Evolutionary conservation across 2,113 vertebrate species (phyloP).

Genomic region (Vulpes ferrilata): DNA sequence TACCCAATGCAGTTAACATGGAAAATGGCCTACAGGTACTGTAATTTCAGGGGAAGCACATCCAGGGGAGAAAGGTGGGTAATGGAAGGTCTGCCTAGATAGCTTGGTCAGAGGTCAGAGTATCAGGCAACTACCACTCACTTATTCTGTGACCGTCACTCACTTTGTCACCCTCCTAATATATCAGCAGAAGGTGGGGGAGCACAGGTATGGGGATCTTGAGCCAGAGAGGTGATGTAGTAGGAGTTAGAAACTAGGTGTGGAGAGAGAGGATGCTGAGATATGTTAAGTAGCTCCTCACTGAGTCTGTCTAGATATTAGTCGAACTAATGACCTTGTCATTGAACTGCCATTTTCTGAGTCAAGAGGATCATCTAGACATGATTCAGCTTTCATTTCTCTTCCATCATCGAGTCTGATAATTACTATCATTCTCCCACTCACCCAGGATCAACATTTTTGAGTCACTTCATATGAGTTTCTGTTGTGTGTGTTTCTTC

Average conservation of each 20-base stretch:
- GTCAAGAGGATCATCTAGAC: not conserved
- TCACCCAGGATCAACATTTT: not conserved
- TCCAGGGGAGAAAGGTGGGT: not conserved
- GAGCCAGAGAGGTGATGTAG: not conserved
- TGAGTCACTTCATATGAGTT: not conserved
- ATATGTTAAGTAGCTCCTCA: not conserved
- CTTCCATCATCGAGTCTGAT: not conserved
- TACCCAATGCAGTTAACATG: not conserved
- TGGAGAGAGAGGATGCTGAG: not conserved
- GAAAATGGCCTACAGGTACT: not conserved
- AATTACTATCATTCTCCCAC: not conserved
- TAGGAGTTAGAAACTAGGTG: not conserved
- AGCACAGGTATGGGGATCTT: not conserved
- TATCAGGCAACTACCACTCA: not conserved
- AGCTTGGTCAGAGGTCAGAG: not conserved
- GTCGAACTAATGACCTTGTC: not conserved
- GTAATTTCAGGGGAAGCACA: not conserved
- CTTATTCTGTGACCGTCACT: not conserved
- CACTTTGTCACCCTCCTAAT: not conserved
- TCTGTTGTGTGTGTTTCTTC: not conserved
- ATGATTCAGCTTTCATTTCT: not conserved
- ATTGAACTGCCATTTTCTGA: constrained; percentile 7
- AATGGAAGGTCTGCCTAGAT: not conserved
- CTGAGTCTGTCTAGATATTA: not conserved
- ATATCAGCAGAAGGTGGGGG: not conserved